A percentile compares a stretch with the other conserved stretches of the same genome.
Evolutionary conservation across 2,888 invertebrate genomes (phyloP).

Genomic region (Hecatera dysodea): DNA sequence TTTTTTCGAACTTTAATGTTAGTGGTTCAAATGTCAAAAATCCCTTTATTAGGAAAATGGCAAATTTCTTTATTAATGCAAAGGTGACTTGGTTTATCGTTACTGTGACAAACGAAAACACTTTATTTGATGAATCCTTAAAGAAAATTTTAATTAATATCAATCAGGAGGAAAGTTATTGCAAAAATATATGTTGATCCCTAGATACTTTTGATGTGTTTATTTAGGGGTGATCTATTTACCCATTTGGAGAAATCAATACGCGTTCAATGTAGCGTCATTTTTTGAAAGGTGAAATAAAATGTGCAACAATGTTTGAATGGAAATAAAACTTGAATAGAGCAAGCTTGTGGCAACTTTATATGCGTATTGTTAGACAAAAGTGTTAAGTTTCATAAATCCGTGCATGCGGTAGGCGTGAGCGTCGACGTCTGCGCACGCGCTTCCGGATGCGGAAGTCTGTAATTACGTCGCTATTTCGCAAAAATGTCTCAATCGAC

Average conservation of each 20-base stretch:
- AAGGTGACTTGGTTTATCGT: too few relatives aligned
- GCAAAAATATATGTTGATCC: too few relatives aligned
- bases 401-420: slow-evolving; percentile 81
- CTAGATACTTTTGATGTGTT: too few relatives aligned
- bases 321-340: slow-evolving; percentile 28
- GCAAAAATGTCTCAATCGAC: slow-evolving; percentile 89
- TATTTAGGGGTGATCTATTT: slow-evolving; percentile 30
- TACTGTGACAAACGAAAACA: too few relatives aligned
- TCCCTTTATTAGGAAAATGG: too few relatives aligned
- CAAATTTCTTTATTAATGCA: too few relatives aligned
- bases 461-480: slow-evolving; percentile 88
- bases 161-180: too few relatives aligned
- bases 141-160: too few relatives aligned
- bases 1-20: too few relatives aligned
- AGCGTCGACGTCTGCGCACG: slow-evolving; percentile 84
- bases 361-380: slow-evolving; percentile 63
- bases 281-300: slow-evolving; percentile 15
- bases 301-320: slow-evolving; percentile 48
- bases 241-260: slow-evolving; percentile 21
- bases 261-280: not conserved
- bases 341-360: slow-evolving; percentile 52
- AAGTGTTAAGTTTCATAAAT: slow-evolving; percentile 82
- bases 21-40: too few relatives aligned
- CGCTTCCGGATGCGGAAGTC: slow-evolving; percentile 88
- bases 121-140: too few relatives aligned